Base-by-base conservation (phyloP, 2,113 vertebrate species). In the Gymnobelideus leadbeateri region DNA sequence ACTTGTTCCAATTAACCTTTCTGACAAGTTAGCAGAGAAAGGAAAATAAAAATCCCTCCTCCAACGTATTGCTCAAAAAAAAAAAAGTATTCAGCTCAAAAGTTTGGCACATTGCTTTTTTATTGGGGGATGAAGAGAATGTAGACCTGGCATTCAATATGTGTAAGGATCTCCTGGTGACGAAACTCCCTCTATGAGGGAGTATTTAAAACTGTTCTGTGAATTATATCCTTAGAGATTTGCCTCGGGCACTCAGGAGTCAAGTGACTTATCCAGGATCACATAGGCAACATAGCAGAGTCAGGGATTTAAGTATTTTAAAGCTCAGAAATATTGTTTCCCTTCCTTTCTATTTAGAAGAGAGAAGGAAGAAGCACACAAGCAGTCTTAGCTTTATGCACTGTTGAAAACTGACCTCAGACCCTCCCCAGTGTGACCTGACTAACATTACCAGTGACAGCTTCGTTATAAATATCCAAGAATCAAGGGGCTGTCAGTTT, bases 401-500 rank as follows among this genome's bases (percentile, higher is more conserved):
- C 91, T 50, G 77, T 26, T 97, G 97, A 98, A 99, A 97, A 95
- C 94, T 97, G 95, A 98, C 97, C 98, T 97, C 95, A 97, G 95
- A 93, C 94, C 92, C 95, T 96, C 97, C 98, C 98, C 96, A 96
- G 54, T 51, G 23, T 97, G 97, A 98, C 95, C 96, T 28, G 92
- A 37, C 93, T 97, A 98, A 97, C 97, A 96, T 90, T 97, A 95
- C 97, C 97, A 97, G 98, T 93, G 95, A 98, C 96, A 98, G 97
- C 96, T 96, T 95, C 0, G 92, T 98, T 98, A 98, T 97, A 98
- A 97, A 98, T 97, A 98, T 55, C 98, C 96, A 98, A 96, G 97
- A 98, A 98, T 96, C 98, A 97, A 84, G 96, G 95, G 96, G 96
- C 51, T 98, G 98, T 98, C 97, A 95, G 97, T 98, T 98, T 98